Conservation (phyloP, 2,113 vertebrate genomes). For the Turnix velox region DNA sequence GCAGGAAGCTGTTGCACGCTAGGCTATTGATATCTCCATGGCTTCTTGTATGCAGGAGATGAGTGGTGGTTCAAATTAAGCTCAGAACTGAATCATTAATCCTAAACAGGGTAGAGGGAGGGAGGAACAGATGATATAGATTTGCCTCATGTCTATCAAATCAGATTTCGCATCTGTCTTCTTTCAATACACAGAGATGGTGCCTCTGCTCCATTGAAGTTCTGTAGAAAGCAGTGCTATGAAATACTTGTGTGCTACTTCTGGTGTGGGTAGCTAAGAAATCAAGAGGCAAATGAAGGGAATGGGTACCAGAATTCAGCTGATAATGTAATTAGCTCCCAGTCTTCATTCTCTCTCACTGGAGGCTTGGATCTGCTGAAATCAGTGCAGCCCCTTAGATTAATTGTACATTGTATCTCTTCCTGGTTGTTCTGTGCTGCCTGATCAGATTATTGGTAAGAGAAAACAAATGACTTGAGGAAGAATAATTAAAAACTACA, state of each 20-base stretch:
- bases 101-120: background rate
- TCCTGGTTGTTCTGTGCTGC: background rate
- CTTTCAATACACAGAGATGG: background rate
- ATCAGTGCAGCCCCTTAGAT: background rate
- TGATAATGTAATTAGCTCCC: background rate
- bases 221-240: background rate
- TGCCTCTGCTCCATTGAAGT: background rate
- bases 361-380: background rate
- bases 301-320: background rate
- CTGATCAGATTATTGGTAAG: background rate
- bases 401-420: background rate
- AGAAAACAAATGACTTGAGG: background rate
- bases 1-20: background rate
- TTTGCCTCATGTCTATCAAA: background rate
- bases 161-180: background rate
- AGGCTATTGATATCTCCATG: background rate
- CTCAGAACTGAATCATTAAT: background rate
- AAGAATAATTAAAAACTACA: background rate
- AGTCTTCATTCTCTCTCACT: background rate
- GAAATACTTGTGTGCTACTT: background rate
- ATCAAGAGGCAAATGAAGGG: background rate
- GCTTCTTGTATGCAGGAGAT: background rate
- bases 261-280: background rate
- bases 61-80: background rate
- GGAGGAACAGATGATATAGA: accelerated